Conservation (phyloP, 2,797 vertebrate genomes). For the Coregonus sp. region DNA sequence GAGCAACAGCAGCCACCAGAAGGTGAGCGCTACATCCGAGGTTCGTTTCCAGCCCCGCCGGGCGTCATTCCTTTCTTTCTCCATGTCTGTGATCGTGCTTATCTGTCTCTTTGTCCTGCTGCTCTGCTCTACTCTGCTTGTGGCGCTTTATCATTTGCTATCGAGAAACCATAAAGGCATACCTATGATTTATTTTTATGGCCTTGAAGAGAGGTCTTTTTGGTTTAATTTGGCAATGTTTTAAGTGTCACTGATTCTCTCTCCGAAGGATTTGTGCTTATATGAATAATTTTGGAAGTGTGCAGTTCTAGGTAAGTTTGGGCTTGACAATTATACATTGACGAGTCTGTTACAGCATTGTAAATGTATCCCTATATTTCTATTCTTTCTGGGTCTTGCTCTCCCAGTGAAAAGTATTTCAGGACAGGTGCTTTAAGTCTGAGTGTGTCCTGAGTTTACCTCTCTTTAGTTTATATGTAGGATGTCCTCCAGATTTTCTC, state of each 20-base stretch:
- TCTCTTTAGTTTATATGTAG: conserved; percentile 22
- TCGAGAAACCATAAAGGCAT: conserved; percentile 68
- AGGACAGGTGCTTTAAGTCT: neutral
- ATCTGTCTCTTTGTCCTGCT: neutral
- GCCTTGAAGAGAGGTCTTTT: conserved; percentile 49
- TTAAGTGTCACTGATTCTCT: conserved; percentile 19
- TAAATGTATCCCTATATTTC: neutral
- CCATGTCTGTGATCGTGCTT: conserved; percentile 39
- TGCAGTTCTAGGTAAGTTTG: conserved; percentile 44
- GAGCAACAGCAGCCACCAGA: conserved; percentile 86
- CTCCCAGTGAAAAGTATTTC: neutral
- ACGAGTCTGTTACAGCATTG: neutral
- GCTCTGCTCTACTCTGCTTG: conserved; percentile 45
- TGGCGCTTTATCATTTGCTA: conserved; percentile 68
- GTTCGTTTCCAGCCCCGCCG: conserved; percentile 69
- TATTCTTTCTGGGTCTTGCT: neutral
- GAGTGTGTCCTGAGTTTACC: conserved; percentile 11
- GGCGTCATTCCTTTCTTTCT: conserved; percentile 68
- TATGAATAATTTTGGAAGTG: conserved; percentile 20
- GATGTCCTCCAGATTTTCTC: conserved; percentile 43
- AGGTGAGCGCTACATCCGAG: conserved; percentile 79
- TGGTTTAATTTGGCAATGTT: conserved; percentile 39
- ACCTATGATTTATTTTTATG: conserved; percentile 65
- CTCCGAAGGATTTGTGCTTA: conserved; percentile 31
- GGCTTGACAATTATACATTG: neutral